Evolutionary conservation across 2,888 invertebrate species (phyloP), one percentile per base, ranked within the genome.

Genomic region (Serripes groenlandicus): DNA sequence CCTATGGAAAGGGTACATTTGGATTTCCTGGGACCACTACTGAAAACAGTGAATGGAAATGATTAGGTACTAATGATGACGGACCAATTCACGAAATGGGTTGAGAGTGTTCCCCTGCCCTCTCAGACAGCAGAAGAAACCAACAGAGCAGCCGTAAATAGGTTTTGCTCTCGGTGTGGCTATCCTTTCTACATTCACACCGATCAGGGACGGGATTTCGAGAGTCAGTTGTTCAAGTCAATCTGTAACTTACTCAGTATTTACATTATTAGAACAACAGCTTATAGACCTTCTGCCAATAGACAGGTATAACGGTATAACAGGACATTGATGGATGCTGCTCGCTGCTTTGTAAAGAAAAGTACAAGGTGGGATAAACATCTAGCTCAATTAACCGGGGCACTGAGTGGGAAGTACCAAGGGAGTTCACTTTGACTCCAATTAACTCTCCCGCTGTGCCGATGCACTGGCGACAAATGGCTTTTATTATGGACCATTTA

Each of bases 81-180:
- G 1, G 52, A 62, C n/a, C 56, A 32, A 64, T 85, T 85, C 34
- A 85, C 84, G 5, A 85, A 84, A 34, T 82, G 79, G 79, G 78
- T 79, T 4, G 85, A 85, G 66, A 42, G 72, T 37, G 35, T 82
- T 11, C 79, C 85, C 23, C 32, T 81, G 5, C 82, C 79, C 0
- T 72, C 69, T 28, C 86, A 86, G 56, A 78, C 71, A 62, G 70
- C 70, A 15, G 70, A 76, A 42, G 32, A 35, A 0, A 77, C 77
- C 5, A 64, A 71, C 0, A 37, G 64, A 23, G 77, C 77, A n/a
- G 77, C 70, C 0, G 23, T 70, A 2, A 58, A 70, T 32, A 11
- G 37, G 30, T 70, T 77, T 35, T 77, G 70, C 52, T 35, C 77
- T 5, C 34, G 70, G 2, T 77, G 70, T 34, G 70, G 77, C 3